Percentiles rank a stretch among this genome's conserved stretches.
These are phyloP conservation scores for Copidosoma floridanum DNA, from an alignment of 1,140 invertebrate genomes.

Conservation along the genomic window DNA sequence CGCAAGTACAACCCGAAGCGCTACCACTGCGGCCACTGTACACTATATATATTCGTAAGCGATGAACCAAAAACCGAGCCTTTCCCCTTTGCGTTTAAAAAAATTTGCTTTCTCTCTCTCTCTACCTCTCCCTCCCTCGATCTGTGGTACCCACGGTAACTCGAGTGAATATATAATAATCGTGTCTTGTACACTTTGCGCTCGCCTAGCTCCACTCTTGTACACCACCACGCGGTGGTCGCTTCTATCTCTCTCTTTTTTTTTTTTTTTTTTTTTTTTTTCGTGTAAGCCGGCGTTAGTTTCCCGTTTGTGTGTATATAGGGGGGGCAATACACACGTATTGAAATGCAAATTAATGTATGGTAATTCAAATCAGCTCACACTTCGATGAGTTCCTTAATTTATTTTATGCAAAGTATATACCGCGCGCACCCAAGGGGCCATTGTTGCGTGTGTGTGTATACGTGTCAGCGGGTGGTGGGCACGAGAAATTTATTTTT, in stretches of 20 bases:
- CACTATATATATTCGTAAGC: too few relatives aligned
- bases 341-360: slow-evolving; percentile 18
- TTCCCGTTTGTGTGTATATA: too few relatives aligned
- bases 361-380: slow-evolving; percentile 17
- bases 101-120: too few relatives aligned
- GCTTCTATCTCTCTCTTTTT: background rate
- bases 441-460: background rate
- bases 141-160: too few relatives aligned
- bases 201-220: too few relatives aligned
- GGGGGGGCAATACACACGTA: too few relatives aligned
- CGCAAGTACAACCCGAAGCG: background rate
- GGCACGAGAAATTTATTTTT: too few relatives aligned
- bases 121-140: too few relatives aligned
- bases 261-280: background rate
- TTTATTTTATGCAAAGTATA: slow-evolving; percentile 9
- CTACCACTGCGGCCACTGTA: background rate
- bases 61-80: background rate
- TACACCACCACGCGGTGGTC: too few relatives aligned
- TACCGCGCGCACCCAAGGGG: background rate
- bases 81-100: too few relatives aligned
- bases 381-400: slow-evolving; percentile 15
- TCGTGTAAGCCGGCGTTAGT: background rate
- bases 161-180: too few relatives aligned
- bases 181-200: too few relatives aligned
- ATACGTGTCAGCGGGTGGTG: background rate